Percentiles rank a stretch among this genome's conserved stretches.
Evolutionary conservation across 2,113 vertebrate species (phyloP).

Genomic region (Nematolebias whitei): DNA sequence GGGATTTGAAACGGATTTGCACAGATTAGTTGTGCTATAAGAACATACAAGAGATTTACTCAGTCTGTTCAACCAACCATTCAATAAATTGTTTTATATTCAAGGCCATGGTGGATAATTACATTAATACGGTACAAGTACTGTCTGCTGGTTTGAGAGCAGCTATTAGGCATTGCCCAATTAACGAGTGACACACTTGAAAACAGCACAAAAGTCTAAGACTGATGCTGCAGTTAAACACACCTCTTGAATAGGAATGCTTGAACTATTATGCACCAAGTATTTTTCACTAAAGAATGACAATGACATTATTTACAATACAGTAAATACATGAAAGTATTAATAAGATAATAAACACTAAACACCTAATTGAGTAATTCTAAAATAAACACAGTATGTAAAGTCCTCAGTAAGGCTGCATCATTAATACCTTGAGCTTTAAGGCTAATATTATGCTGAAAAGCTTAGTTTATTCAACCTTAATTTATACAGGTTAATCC

Average conservation of each 20-base stretch:
- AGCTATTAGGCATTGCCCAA: background rate
- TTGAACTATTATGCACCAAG: too few species aligned
- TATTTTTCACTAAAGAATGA: too few species aligned
- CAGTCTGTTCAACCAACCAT: slow-evolving; percentile 25
- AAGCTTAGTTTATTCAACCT: too few species aligned
- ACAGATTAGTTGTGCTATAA: slow-evolving; percentile 40
- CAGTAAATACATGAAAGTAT: background rate
- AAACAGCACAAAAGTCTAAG: background rate
- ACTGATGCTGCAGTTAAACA: background rate
- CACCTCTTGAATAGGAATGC: background rate
- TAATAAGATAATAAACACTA: background rate
- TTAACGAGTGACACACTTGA: background rate
- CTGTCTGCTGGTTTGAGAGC: background rate
- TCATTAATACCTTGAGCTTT: too few species aligned
- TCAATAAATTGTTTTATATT: slow-evolving; percentile 39
- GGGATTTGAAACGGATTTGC: slow-evolving; percentile 40
- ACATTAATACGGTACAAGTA: slow-evolving; percentile 17
- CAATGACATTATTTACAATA: background rate
- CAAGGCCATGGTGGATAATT: slow-evolving; percentile 12
- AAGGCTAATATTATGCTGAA: too few species aligned
- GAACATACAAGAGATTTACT: slow-evolving; percentile 40
- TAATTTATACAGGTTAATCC: too few species aligned
- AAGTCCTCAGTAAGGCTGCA: too few species aligned
- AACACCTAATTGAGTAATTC: too few species aligned
- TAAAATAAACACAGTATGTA: too few species aligned